Conservation (phyloP, 2,113 vertebrate species). For the Tychaedon coryphoeus region DNA sequence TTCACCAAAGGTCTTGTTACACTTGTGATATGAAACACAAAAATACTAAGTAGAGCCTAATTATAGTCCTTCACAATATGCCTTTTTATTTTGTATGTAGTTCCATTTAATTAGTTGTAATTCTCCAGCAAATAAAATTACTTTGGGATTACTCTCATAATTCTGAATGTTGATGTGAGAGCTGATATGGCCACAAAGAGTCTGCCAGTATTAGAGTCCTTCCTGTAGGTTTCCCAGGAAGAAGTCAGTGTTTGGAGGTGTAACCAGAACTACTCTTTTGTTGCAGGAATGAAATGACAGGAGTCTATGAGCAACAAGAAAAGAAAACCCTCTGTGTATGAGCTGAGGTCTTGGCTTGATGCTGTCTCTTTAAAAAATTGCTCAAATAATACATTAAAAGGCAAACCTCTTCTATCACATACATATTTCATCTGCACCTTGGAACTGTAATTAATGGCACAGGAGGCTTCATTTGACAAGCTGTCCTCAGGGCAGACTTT, state of each 20-base stretch:
- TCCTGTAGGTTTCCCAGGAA: not conserved
- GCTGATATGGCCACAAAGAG: not conserved
- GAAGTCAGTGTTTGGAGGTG: not conserved
- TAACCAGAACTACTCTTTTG: not conserved
- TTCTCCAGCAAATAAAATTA: not conserved
- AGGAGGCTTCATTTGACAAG: not conserved
- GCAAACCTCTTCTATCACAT: constrained; percentile 15
- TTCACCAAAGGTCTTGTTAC: not conserved
- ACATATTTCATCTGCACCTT: constrained; percentile 36
- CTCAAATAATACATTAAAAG: not conserved
- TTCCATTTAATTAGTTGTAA: not conserved
- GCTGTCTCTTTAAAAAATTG: constrained; percentile 11
- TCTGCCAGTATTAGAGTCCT: not conserved
- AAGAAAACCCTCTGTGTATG: not conserved
- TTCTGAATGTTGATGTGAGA: not conserved
- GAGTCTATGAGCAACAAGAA: not conserved
- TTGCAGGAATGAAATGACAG: not conserved
- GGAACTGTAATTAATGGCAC: constrained; percentile 34
- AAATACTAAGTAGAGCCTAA: not conserved
- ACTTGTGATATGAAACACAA: not conserved
- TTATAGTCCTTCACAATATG: not conserved
- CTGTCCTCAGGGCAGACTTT: constrained; percentile 15
- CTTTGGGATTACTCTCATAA: not conserved
- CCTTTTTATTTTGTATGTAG: not conserved
- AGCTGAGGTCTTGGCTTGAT: not conserved